Conservation (phyloP, 1,140 invertebrate genomes). For the Parapsyche elsis region DNA sequence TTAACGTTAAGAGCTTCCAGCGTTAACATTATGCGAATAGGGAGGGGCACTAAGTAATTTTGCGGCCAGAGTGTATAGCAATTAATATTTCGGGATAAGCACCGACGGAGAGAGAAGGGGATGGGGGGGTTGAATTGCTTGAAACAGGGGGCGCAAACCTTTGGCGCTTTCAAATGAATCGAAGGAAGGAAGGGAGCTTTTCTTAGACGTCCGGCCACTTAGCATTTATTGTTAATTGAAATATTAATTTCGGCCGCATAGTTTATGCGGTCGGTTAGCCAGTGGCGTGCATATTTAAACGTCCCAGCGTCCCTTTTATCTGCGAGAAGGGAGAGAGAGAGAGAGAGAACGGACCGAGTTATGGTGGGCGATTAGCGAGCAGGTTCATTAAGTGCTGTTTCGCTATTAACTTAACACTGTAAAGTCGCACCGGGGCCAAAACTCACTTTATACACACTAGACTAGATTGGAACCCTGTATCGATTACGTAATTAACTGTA, state of each 20-base stretch:
- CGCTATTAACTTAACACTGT: constrained; percentile 3
- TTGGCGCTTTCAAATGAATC: too few species aligned
- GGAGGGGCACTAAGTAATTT: constrained; percentile 38
- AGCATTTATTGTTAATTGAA: constrained; percentile 46
- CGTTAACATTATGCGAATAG: constrained; percentile 14
- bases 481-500: neutral
- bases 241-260: constrained; percentile 49
- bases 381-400: constrained; percentile 43
- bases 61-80: constrained; percentile 42
- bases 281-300: constrained; percentile 35
- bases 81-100: constrained; percentile 50
- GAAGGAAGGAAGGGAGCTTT: neutral
- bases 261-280: constrained; percentile 34
- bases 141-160: neutral
- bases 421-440: neutral
- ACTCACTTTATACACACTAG: neutral
- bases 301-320: constrained; percentile 25
- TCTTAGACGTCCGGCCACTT: constrained; percentile 18
- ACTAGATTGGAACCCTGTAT: neutral
- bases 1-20: constrained; percentile 43
- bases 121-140: constrained; percentile 8
- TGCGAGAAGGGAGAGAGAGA: neutral
- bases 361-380: constrained; percentile 31
- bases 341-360: constrained; percentile 26
- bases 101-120: neutral